A percentile compares a stretch with the other conserved stretches of the same genome.
These are phyloP conservation scores for Heliconius congener DNA, from an alignment of 1,140 invertebrate genomes.

Conservation along the genomic window DNA sequence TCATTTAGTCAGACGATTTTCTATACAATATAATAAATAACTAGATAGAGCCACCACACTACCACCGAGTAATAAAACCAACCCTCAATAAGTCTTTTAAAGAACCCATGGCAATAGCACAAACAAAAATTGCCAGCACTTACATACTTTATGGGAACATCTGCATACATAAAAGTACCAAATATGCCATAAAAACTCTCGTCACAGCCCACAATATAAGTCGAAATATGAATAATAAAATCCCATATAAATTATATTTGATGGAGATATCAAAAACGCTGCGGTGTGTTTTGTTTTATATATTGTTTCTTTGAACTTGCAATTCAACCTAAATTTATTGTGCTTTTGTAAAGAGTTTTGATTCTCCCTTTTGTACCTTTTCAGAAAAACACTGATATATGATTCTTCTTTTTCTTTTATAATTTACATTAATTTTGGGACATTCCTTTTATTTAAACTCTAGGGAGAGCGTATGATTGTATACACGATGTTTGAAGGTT, in stretches of 20 bases:
- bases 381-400: too few relatives aligned
- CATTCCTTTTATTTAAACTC: too few relatives aligned
- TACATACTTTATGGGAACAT: conserved; percentile 8
- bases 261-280: conserved; percentile 11
- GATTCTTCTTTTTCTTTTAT: too few relatives aligned
- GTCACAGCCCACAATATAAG: conserved; percentile 14
- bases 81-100: background rate
- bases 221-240: conserved; percentile 14
- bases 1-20: too few relatives aligned
- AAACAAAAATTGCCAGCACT: conserved; percentile 10
- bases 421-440: too few relatives aligned
- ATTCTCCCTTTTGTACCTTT: too few relatives aligned
- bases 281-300: background rate
- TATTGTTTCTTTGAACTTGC: background rate
- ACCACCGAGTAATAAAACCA: background rate
- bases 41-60: background rate
- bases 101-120: background rate
- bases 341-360: background rate
- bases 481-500: too few relatives aligned
- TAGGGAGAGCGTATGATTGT: too few relatives aligned
- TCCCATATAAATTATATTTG: conserved; percentile 12
- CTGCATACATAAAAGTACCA: conserved; percentile 10
- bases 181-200: conserved; percentile 19
- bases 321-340: background rate
- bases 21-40: too few relatives aligned